Conservation (phyloP, 1,140 invertebrate genomes). For the Drosophila guanche region DNA sequence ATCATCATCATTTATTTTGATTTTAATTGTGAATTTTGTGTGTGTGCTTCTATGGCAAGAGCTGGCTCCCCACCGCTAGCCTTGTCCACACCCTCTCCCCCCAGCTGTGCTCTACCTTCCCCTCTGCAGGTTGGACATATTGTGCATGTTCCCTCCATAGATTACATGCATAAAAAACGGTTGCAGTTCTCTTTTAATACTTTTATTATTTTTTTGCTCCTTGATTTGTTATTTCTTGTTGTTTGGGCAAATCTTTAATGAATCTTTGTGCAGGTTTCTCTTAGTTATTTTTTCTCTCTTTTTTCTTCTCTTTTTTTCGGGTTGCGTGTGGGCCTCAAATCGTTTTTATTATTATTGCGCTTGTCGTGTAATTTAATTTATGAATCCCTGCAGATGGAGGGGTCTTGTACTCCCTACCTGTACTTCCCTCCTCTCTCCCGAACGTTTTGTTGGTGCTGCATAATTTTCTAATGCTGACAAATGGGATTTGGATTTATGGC, state of each 20-base stretch:
- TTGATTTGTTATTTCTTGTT: constrained; percentile 48
- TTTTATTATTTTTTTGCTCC: constrained; percentile 42
- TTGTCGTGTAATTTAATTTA: constrained; percentile 82
- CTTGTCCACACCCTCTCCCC: too few species aligned
- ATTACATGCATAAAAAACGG: constrained; percentile 76
- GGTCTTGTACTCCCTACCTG: constrained; percentile 36
- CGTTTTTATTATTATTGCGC: constrained; percentile 82
- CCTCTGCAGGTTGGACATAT: constrained; percentile 40
- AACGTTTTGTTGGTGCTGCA: constrained; percentile 57
- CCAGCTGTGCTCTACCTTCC: not conserved
- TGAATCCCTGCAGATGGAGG: constrained; percentile 56
- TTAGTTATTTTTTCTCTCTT: too few species aligned
- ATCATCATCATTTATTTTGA: constrained; percentile 76
- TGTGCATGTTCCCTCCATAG: constrained; percentile 72
- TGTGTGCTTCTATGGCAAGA: constrained; percentile 14
- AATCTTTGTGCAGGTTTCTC: constrained; percentile 49
- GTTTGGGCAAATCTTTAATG: constrained; percentile 45
- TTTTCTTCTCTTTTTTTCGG: constrained; percentile 13
- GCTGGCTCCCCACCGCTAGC: constrained; percentile 7
- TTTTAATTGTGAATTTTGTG: constrained; percentile 67
- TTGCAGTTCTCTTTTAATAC: constrained; percentile 23
- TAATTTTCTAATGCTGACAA: constrained; percentile 82
- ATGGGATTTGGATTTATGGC: constrained; percentile 81
- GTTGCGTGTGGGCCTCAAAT: constrained; percentile 78
- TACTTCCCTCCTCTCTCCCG: constrained; percentile 5